Evolutionary conservation across 2,113 vertebrate species (phyloP).

Genomic region (Tachysurus vachellii): DNA sequence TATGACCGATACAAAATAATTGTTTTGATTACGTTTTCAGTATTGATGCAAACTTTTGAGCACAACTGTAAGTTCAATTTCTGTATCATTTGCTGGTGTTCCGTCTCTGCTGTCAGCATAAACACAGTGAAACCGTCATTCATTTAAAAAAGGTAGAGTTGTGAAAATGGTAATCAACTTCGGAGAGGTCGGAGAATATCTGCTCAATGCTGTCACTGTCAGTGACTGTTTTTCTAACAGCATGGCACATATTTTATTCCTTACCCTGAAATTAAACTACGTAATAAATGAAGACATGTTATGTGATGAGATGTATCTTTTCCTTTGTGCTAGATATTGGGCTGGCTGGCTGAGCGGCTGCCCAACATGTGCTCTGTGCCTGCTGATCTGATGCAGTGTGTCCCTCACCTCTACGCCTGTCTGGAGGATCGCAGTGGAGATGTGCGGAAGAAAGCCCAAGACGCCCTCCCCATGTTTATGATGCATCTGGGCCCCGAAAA

Average conservation of each 20-base stretch:
- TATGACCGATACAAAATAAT: no score
- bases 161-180: background rate
- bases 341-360: conserved; percentile 94
- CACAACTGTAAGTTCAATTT: background rate
- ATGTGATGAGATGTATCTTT: background rate
- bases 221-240: background rate
- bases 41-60: no score
- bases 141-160: background rate
- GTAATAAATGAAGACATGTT: background rate
- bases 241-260: background rate
- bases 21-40: no score
- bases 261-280: background rate
- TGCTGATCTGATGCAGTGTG: conserved; percentile 83
- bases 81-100: background rate
- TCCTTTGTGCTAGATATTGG: conserved; percentile 77
- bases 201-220: background rate
- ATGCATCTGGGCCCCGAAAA: conserved; percentile 97
- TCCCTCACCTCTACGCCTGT: conserved; percentile 88
- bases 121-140: background rate
- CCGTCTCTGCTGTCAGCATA: background rate
- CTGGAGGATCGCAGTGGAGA: conserved; percentile 97
- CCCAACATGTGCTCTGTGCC: conserved; percentile 83
- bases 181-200: background rate
- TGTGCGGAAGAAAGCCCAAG: conserved; percentile 95
- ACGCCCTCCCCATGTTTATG: conserved; percentile 93